Base-by-base conservation (phyloP, 2,797 vertebrate genomes). In the Onychomys leucogaster region DNA sequence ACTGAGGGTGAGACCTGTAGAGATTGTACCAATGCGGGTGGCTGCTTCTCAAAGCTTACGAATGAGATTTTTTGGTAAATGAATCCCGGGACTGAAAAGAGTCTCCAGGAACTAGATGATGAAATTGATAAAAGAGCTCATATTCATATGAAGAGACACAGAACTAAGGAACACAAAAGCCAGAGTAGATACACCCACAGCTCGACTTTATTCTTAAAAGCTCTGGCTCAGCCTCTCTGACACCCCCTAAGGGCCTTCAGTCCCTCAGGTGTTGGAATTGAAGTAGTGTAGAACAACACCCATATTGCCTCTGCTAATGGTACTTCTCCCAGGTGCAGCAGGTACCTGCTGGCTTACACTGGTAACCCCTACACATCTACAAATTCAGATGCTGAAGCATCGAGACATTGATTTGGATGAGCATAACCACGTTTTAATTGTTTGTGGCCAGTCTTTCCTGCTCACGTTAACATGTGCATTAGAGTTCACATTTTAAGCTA, bases 401-500 rank as follows among this genome's bases (percentile, higher is more conserved):
- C 4, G 17, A 12, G 23, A 55, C 46, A 29, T 61, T 29, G 37
- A 73, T 82, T 32, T 89, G 59, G 61, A 41, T 57, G 41, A 71
- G 11, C n/a, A 73, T 59, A 90, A 77, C 57, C n/a, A 94, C 12
- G 8, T 89, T 89, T 90, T 73, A 83, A 71, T 89, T 57, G 81
- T 57, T 91, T 49, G 27, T 92, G 37, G 17, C 49, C 37, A 52
- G 14, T 96, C 59, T 94, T 65, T 89, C 75, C 55, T 37, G 10
- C 34, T 82, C 34, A 67, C 41, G 43, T 71, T 93, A 91, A 57
- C 91, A 73, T 27, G 65, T 37, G 5, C 41, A 61, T 91, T 37
- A 83, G 55, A 59, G 25, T 49, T 75, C 25, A 69, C 34, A 86
- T 78, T 78, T 86, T 92, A 82, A 80, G 71, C 4, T 84, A 2